Base-by-base conservation (phyloP, 2,113 vertebrate species). In the Archocentrus centrarchus region DNA sequence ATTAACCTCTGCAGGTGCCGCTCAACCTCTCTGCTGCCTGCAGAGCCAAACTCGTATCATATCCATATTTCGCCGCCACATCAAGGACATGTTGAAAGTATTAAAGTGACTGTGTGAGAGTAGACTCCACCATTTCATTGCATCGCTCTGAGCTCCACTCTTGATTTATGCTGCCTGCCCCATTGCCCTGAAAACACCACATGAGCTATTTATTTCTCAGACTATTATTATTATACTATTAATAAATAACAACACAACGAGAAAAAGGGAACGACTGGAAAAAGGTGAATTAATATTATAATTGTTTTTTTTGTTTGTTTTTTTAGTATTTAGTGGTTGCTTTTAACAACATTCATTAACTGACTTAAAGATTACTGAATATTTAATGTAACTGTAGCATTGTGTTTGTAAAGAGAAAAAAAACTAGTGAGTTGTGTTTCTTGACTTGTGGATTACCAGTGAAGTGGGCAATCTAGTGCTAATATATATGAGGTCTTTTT, bases 381-480 rank as follows among this genome's bases (percentile, higher is more conserved):
- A 96, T 96, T 96, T 96, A 96, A 96, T 96, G 96, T 96, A 95
- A 96, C 91, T 96, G 96, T 96, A 96, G 96, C 96, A 96, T 96
- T 96, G 96, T 96, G 96, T 96, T 96, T 96, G 96, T 96, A 96
- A 96, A 95, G 93, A 93, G 93, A 95, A 96, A 96, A 95, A 93
- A 95, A 93, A 84, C 85, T 96, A 96, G 95, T 96, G 94, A 96
- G 95, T 96, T 96, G 96, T 96, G 96, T 96, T 96, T 96, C 94
- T 96, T 96, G 95, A 96, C 95, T 95, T 96, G 96, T 96, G 95
- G 95, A 96, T 96, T 96, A 95, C 95, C 95, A 96, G 96, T 96
- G 96, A 96, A 96, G 96, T 96, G 95, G 94, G 96, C 95, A 95
- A 95, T 96, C 95, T 96, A 96, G 96, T 96, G 95, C 95, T 96